These are phyloP conservation scores for Sphaerophoria taeniata DNA, from an alignment of 2,888 invertebrate genomes.

Conservation along the genomic window DNA sequence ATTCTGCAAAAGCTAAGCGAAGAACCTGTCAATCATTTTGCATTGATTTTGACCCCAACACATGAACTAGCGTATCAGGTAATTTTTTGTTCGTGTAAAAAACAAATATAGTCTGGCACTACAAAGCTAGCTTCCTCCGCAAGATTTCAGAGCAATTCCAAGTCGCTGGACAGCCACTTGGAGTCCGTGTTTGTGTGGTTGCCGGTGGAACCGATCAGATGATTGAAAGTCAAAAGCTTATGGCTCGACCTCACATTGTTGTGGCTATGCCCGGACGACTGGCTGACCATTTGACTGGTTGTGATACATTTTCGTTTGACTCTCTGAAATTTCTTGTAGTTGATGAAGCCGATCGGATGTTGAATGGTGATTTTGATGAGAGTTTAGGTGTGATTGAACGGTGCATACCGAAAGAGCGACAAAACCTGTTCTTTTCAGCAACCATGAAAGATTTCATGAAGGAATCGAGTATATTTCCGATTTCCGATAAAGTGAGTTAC, in stretches of 20 bases:
- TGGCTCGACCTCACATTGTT: conserved; percentile 95
- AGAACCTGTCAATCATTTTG: conserved; percentile 98
- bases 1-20: conserved; percentile 95
- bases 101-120: background rate
- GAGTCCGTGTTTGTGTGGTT: conserved; percentile 91
- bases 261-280: conserved; percentile 98
- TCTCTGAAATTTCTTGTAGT: conserved; percentile 94
- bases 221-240: conserved; percentile 92
- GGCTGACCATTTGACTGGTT: conserved; percentile 95
- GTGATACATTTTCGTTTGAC: conserved; percentile 91
- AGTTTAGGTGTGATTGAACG: conserved; percentile 92
- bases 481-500: conserved; percentile 85
- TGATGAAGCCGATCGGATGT: conserved; percentile 95
- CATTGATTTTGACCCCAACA: conserved; percentile 96
- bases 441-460: conserved; percentile 94
- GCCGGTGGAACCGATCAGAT: conserved; percentile 98
- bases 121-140: conserved; percentile 52
- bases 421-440: conserved; percentile 96
- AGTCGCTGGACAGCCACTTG: conserved; percentile 94
- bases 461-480: conserved; percentile 86
- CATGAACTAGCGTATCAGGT: conserved; percentile 93
- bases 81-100: background rate
- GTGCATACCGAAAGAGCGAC: conserved; percentile 89
- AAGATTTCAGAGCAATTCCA: conserved; percentile 97
- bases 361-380: conserved; percentile 91